phyloP scores from a whole-genome alignment of 2,888 invertebrate species.

The Euphydryas editha region DNA sequence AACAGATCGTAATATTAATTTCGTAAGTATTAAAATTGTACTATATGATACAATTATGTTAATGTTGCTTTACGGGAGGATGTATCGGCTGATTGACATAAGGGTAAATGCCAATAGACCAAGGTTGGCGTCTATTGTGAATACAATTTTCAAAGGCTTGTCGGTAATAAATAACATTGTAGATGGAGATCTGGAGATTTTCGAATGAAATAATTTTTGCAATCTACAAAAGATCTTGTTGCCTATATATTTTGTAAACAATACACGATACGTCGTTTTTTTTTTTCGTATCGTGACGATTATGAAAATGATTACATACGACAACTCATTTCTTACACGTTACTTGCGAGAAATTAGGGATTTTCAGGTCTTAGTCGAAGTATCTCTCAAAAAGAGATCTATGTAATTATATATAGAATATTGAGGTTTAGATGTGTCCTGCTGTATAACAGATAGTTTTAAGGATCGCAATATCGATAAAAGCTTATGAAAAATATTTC shows the following conservation, averaged over 20 bases:
- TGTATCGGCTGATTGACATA: slow-evolving; percentile 67
- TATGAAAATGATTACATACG: too few species aligned
- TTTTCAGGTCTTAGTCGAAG: too few species aligned
- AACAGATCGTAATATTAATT: slow-evolving; percentile 23
- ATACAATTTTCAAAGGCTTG: slow-evolving; percentile 1
- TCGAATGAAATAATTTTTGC: not conserved
- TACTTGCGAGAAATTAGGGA: too few species aligned
- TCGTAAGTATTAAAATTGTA: slow-evolving; percentile 32
- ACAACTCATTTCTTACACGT: too few species aligned
- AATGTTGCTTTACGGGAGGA: slow-evolving; percentile 13
- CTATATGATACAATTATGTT: slow-evolving; percentile 30
- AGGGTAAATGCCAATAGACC: slow-evolving; percentile 46
- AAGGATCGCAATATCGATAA: too few species aligned
- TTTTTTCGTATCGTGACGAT: not conserved
- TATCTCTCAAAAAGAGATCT: too few species aligned
- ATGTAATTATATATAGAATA: too few species aligned
- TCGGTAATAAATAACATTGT: not conserved
- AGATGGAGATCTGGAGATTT: not conserved
- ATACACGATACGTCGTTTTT: too few species aligned
- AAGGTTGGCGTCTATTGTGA: slow-evolving; percentile 37
- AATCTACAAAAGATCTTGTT: not conserved
- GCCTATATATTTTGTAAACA: not conserved
- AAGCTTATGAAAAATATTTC: too few species aligned
- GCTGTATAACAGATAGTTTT: too few species aligned
- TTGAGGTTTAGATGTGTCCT: too few species aligned